Conservation (phyloP, 2,888 invertebrate genomes). For the Galerucella calmariensis region DNA sequence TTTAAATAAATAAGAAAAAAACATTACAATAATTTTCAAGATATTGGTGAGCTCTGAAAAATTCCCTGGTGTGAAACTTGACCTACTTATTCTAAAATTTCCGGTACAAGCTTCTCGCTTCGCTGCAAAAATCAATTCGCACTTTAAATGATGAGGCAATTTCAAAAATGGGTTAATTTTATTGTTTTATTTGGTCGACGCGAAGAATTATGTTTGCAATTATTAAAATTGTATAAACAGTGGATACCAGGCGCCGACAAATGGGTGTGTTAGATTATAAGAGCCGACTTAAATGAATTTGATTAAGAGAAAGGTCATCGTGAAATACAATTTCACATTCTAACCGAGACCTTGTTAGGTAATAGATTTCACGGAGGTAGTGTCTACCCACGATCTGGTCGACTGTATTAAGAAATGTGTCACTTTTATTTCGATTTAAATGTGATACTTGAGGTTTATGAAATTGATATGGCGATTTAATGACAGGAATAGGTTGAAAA, state of each 20-base stretch:
- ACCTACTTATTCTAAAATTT: too few species aligned
- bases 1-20: too few species aligned
- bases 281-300: conserved; percentile 17
- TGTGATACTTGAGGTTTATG: conserved; percentile 14
- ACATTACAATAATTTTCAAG: too few species aligned
- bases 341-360: conserved; percentile 45
- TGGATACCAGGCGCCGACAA: conserved; percentile 13
- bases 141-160: not conserved
- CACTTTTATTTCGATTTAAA: conserved; percentile 34
- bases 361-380: conserved; percentile 40
- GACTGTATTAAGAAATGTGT: conserved; percentile 22
- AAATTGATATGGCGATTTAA: not conserved
- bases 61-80: too few species aligned
- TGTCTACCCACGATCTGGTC: conserved; percentile 36
- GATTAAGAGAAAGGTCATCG: conserved; percentile 49
- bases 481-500: too few species aligned
- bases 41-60: too few species aligned
- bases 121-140: not conserved
- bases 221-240: not conserved
- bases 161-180: not conserved
- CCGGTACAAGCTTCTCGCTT: not conserved
- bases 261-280: conserved; percentile 8
- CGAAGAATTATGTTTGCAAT: not conserved
- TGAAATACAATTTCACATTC: conserved; percentile 43
- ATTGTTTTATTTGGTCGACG: not conserved